Evolutionary conservation across 2,888 invertebrate species (phyloP), one percentile per base, ranked within the genome.

Genomic region (Mantis religiosa): DNA sequence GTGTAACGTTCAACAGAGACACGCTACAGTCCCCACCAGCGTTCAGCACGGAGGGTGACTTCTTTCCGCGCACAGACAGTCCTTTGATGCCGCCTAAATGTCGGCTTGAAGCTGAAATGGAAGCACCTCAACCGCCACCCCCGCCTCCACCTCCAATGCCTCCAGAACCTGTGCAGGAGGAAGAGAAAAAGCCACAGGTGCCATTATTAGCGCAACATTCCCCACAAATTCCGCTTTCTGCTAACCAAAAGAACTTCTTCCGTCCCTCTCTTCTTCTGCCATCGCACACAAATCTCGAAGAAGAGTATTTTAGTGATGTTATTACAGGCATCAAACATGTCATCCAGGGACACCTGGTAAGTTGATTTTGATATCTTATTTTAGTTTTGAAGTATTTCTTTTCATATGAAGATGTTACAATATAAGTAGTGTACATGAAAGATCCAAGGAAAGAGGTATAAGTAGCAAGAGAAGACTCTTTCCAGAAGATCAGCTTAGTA

Each of bases 1-100:
- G 97, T 93, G 97, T 98, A 90, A 97, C 97, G 90, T 98, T 97
- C 94, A 97, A 98, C 93, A 94, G 96, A 90, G 97, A 97, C 93
- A 97, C 97, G 88, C 94, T 97, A 92, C 96, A 96, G 91, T 97
- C 97, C 92, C 97, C 97, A 90, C 97, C 97, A 90, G 92, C 93
- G 91, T 86, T 88, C n/a, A 88, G 90, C 8, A 87, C 89, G 20
- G 54, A 71, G 54, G 54, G 54, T 20, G 54, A 71, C 25, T 20
- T 71, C 54, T 71, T 71, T 14, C 54, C 25, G 54, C 54, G 54
- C 54, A 34, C 87, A 82, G 28, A 28, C 28, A 86, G 86, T 25
- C 28, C 83, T 2, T n/a, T 47, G 15, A 25, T 90, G 87, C 89
- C 90, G 85, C 88, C 90, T 85, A 91, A 91, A 83, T 90, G 91